Percentiles rank a stretch among this genome's conserved stretches.
Evolutionary conservation across 2,888 invertebrate genomes (phyloP).

Genomic region (Apamea sordens): DNA sequence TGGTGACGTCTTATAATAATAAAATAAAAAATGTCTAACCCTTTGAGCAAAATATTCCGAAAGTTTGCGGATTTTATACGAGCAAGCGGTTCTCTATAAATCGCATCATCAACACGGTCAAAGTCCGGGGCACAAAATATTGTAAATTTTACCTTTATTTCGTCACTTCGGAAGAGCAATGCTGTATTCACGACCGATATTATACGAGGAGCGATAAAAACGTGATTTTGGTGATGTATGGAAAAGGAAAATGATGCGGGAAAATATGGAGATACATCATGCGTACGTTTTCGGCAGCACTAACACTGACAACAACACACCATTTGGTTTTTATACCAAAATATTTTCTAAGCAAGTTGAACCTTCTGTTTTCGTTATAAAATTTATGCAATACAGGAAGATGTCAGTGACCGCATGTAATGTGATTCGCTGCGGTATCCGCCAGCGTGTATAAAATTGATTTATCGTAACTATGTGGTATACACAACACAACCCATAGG

Average conservation of each 20-base stretch:
- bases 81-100: constrained; percentile 74
- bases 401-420: constrained; percentile 87
- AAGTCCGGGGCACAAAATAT: constrained; percentile 60
- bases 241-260: constrained; percentile 28
- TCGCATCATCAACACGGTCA: constrained; percentile 74
- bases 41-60: constrained; percentile 76
- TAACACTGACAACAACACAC: constrained; percentile 49
- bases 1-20: constrained; percentile 74
- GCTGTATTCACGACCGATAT: constrained; percentile 50
- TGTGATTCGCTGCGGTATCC: constrained; percentile 84
- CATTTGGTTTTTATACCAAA: constrained; percentile 48
- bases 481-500: constrained; percentile 61
- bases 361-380: constrained; percentile 69
- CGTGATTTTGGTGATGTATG: constrained; percentile 45
- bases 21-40: constrained; percentile 81
- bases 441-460: constrained; percentile 84
- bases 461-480: constrained; percentile 76
- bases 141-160: constrained; percentile 66
- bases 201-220: constrained; percentile 48
- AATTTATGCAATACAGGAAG: constrained; percentile 83
- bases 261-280: constrained; percentile 42
- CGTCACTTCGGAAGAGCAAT: constrained; percentile 47
- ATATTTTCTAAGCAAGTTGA: constrained; percentile 49
- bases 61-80: constrained; percentile 81
- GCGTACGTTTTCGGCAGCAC: constrained; percentile 38